Evolutionary conservation across 2,113 vertebrate genomes (phyloP).

Genomic region (Lepisosteus oculatus): DNA sequence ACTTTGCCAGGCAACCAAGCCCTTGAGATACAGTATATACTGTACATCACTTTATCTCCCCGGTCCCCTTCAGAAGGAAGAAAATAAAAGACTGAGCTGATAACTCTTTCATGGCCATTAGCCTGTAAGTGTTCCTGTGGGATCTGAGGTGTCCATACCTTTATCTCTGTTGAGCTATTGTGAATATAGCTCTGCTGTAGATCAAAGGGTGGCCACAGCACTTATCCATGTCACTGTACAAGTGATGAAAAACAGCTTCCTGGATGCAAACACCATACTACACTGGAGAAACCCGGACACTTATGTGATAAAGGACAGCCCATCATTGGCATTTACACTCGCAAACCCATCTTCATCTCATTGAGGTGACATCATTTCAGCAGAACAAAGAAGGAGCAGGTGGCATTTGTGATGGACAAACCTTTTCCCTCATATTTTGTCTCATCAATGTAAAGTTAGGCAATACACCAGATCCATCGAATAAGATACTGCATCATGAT

Average conservation of each 20-base stretch:
- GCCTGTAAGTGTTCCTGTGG: neutral
- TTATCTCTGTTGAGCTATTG: slow-evolving; percentile 45
- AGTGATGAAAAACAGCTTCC: slow-evolving; percentile 54
- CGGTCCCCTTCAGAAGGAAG: neutral
- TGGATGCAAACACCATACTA: slow-evolving; percentile 38
- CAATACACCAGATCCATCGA: too few species aligned
- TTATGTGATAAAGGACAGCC: slow-evolving; percentile 30
- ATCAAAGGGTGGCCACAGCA: slow-evolving; percentile 31
- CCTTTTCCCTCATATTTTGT: too few species aligned
- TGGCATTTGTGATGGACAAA: too few species aligned
- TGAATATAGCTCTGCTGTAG: slow-evolving; percentile 34
- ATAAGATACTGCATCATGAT: too few species aligned
- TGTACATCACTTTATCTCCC: neutral
- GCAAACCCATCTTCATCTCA: too few species aligned
- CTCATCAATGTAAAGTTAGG: too few species aligned
- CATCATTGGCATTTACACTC: neutral
- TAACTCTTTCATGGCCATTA: neutral
- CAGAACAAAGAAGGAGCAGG: too few species aligned
- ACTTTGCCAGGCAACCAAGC: neutral
- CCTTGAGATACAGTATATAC: neutral
- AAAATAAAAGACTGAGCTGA: neutral
- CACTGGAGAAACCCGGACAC: slow-evolving; percentile 32
- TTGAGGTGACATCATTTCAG: too few species aligned
- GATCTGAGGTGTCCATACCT: neutral
- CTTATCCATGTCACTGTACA: slow-evolving; percentile 38